Base-by-base conservation (phyloP, 2,888 invertebrate genomes). In the Ophion ventricosus region DNA sequence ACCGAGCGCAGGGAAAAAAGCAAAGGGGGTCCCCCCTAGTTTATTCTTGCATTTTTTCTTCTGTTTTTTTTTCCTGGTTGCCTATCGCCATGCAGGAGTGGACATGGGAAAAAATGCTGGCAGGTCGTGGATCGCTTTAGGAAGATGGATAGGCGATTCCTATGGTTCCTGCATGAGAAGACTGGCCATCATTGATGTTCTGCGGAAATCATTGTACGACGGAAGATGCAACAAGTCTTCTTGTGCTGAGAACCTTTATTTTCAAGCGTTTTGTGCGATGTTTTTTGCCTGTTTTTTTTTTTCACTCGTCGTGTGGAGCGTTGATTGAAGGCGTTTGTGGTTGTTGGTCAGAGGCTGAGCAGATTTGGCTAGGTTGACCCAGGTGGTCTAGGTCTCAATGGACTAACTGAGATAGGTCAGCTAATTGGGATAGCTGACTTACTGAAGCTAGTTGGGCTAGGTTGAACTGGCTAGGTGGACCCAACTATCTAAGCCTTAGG, bases 61-160 rank as follows among this genome's bases (percentile, higher is more conserved):
- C 3, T 35, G 14, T 49, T 40, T 75, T 54, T 70, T 84, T 70
- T 89, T 92, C 92, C 92, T 49, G 92, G 92, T 92, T 77, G 72
- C 78, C 75, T 92, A 91, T 91, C 91, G n/a, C n/a, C n/a, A n/a
- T 90, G 92, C 91, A 76, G 67, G 61, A 92, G 91, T 92, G 93
- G 92, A 93, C 93, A 92, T 92, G 93, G 93, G 93, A 92, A 93
- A 92, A 91, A 91, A 89, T 86, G 85, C 86, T 74, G 84, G 80
- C 80, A 83, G 87, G 86, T 88, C 86, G 84, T 83, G 72, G 70
- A 69, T 75, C 20, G 74, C 64, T 40, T 35, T 61, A 69, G 69
- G 40, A 25, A 69, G 20, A 49, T 23, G 23, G 35, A 69, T 56
- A 20, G 8, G 63, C 10, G 54, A 56, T 49, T 67, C 25, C 43